phyloP scores from a whole-genome alignment of 30 jellyfish, hydroid and myxozoan genomes.

The Euphysa ruthae region DNA sequence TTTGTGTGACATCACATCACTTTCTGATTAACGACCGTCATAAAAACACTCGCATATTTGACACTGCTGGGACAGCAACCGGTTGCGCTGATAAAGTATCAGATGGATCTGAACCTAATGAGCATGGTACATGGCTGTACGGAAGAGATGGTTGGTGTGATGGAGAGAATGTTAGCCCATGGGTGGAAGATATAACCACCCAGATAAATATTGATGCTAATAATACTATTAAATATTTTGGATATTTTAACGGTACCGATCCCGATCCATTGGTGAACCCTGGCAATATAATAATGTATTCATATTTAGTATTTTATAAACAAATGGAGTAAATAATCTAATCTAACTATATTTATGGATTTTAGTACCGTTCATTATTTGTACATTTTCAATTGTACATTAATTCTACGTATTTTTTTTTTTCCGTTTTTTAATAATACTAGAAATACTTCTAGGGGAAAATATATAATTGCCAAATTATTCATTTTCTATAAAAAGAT shows the following conservation, averaged over 20 bases:
- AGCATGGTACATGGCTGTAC: slow-evolving; percentile 96
- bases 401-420: too few relatives aligned
- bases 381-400: too few relatives aligned
- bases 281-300: slow-evolving; percentile 87
- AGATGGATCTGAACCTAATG: slow-evolving; percentile 93
- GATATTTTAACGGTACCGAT: slow-evolving; percentile 78
- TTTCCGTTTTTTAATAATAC: too few relatives aligned
- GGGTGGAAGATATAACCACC: slow-evolving; percentile 88
- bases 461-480: too few relatives aligned
- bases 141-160: slow-evolving; percentile 99
- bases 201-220: slow-evolving; percentile 50
- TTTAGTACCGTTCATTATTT: too few relatives aligned
- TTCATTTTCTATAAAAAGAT: too few relatives aligned
- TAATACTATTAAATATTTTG: slow-evolving; percentile 54
- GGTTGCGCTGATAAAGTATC: slow-evolving; percentile 95
- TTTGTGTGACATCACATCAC: slow-evolving; percentile 89
- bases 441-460: too few relatives aligned
- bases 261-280: slow-evolving; percentile 77
- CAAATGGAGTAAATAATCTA: too few relatives aligned
- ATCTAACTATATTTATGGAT: too few relatives aligned
- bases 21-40: slow-evolving; percentile 54
- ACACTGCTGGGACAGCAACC: slow-evolving; percentile 90
- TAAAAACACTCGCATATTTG: slow-evolving; percentile 75
- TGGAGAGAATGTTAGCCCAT: slow-evolving; percentile 92
- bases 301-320: slow-evolving; percentile 69